Evolutionary conservation across 2,113 vertebrate species (phyloP).

Genomic region (Tonatia bakeri): DNA sequence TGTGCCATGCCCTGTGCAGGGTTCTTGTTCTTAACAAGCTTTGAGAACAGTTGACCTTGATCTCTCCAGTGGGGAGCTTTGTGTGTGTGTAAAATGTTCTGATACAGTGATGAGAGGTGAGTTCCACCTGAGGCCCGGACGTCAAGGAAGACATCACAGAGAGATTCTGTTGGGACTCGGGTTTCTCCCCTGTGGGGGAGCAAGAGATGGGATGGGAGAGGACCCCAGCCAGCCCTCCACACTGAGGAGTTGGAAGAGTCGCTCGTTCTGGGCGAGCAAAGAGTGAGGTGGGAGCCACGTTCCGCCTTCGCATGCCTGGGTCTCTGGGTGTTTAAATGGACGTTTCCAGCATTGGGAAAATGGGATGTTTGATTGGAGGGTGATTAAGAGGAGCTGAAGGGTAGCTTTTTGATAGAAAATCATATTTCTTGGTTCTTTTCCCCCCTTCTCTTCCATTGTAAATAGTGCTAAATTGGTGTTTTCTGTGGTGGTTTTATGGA

Average conservation of each 20-base stretch:
- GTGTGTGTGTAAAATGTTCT: background rate
- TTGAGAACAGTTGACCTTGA: background rate
- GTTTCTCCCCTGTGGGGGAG: background rate
- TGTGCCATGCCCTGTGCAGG: background rate
- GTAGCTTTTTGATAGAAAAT: background rate
- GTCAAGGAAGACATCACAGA: background rate
- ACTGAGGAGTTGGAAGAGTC: background rate
- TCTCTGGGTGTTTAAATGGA: background rate
- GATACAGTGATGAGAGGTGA: background rate
- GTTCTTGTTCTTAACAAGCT: background rate
- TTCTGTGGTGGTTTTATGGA: background rate
- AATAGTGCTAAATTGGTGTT: background rate
- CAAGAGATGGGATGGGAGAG: background rate
- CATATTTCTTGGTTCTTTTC: background rate
- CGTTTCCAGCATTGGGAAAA: background rate
- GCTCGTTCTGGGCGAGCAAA: background rate
- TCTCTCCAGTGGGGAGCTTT: background rate
- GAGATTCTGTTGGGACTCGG: background rate
- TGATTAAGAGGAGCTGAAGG: background rate
- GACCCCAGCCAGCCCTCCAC: rapidly evolving
- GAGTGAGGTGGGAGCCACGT: no score
- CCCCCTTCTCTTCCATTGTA: background rate
- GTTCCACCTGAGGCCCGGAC: background rate
- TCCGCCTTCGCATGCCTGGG: background rate
- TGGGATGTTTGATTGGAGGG: background rate